phyloP scores from a whole-genome alignment of 2,888 invertebrate genomes.

The Alloscopus bannaensis region DNA sequence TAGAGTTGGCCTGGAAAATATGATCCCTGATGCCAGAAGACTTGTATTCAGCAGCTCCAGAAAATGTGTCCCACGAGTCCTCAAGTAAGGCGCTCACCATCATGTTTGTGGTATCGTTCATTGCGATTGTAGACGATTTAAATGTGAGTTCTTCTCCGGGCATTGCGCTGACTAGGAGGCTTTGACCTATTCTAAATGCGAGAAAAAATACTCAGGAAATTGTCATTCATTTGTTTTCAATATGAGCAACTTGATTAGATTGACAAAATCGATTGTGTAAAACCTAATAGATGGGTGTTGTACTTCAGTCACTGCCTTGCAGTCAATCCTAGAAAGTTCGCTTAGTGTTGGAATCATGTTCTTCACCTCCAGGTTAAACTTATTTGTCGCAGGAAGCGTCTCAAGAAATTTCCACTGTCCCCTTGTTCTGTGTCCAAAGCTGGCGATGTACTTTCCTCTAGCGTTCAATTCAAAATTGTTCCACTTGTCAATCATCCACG shows the following conservation, averaged over 20 bases:
- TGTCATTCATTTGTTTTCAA: too few species aligned
- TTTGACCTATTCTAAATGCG: constrained; percentile 42
- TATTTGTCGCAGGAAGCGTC: constrained; percentile 44
- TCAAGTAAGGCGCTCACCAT: constrained; percentile 23
- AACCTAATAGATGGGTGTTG: constrained; percentile 49
- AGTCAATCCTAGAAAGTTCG: constrained; percentile 59
- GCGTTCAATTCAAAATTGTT: constrained; percentile 67
- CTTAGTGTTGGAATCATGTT: constrained; percentile 68
- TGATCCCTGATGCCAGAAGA: constrained; percentile 30
- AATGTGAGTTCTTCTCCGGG: constrained; percentile 37
- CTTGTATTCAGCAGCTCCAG: constrained; percentile 3
- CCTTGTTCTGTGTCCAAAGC: constrained; percentile 17
- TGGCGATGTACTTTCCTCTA: constrained; percentile 57
- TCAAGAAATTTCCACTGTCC: constrained; percentile 20
- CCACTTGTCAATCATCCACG: constrained; percentile 68
- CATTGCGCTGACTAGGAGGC: constrained; percentile 15
- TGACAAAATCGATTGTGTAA: background rate
- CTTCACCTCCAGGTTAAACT: constrained; percentile 65
- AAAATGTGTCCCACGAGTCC: constrained; percentile 25
- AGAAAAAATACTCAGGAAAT: background rate
- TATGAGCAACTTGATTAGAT: background rate
- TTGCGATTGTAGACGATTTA: constrained; percentile 21
- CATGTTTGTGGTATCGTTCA: constrained; percentile 2
- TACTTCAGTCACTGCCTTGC: constrained; percentile 35
- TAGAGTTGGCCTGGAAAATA: constrained; percentile 29